These are phyloP conservation scores for Sardinella longiceps DNA, from an alignment of 2,797 vertebrate species.

Conservation along the genomic window DNA sequence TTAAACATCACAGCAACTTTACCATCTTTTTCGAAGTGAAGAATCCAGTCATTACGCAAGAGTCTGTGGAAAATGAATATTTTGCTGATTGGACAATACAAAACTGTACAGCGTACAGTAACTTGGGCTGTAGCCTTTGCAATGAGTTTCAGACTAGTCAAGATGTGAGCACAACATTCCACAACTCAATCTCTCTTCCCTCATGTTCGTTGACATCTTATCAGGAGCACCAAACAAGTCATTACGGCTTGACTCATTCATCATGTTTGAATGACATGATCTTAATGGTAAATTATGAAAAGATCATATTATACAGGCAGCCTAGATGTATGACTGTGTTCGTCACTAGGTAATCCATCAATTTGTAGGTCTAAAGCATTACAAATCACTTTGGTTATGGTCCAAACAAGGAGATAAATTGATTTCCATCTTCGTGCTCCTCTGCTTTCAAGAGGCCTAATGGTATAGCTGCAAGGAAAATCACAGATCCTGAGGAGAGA, in stretches of 20 bases:
- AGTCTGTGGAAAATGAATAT: not conserved
- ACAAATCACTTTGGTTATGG: slow-evolving; percentile 43
- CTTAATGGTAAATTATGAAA: slow-evolving; percentile 63
- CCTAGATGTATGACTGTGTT: slow-evolving; percentile 39
- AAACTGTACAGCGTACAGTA: not conserved
- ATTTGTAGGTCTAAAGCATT: slow-evolving; percentile 32
- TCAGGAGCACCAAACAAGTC: slow-evolving; percentile 59
- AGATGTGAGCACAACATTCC: not conserved
- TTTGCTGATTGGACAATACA: not conserved
- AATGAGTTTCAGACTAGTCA: not conserved
- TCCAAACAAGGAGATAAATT: slow-evolving; percentile 41
- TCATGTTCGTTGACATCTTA: slow-evolving; percentile 55
- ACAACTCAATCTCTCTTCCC: slow-evolving; percentile 59
- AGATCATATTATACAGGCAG: slow-evolving; percentile 57
- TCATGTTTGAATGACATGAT: slow-evolving; percentile 17
- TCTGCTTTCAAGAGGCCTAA: not conserved
- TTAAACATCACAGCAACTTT: not conserved
- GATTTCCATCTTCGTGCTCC: slow-evolving; percentile 27
- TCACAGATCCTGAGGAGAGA: not conserved
- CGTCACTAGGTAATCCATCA: slow-evolving; percentile 32
- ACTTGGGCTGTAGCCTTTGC: not conserved
- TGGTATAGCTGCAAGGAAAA: not conserved
- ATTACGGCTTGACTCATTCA: slow-evolving; percentile 11
- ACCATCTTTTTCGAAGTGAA: not conserved
- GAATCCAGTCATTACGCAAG: not conserved